Evolutionary conservation across 2,888 invertebrate genomes (phyloP).

Genomic region (Rhogogaster chlorosoma): DNA sequence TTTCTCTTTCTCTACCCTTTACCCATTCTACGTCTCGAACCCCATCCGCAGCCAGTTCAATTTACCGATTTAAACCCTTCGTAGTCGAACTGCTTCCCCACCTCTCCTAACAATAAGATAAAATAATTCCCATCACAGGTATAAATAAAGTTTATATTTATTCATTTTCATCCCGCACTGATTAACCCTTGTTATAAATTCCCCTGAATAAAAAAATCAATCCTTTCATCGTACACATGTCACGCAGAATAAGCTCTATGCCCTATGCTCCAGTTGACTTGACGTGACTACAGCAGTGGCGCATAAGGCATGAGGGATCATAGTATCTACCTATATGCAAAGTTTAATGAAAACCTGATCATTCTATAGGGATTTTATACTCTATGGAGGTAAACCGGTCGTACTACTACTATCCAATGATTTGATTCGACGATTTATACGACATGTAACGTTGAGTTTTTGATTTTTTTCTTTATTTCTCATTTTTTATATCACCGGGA

Average conservation of each 20-base stretch:
- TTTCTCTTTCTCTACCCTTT: background rate
- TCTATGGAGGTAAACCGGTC: background rate
- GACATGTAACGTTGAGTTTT: background rate
- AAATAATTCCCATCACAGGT: background rate
- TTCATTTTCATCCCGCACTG: background rate
- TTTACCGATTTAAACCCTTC: constrained; percentile 35
- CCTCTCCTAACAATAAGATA: background rate
- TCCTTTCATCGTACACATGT: background rate
- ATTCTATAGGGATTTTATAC: background rate
- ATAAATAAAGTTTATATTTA: background rate
- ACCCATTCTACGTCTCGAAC: background rate
- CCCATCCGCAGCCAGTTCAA: constrained; percentile 10
- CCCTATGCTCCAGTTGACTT: background rate
- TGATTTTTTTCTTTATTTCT: background rate
- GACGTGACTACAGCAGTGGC: background rate
- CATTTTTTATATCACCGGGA: background rate
- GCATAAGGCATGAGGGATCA: background rate
- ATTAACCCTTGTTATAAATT: background rate
- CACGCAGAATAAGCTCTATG: background rate
- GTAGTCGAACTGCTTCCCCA: background rate
- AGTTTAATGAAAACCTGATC: constrained; percentile 2
- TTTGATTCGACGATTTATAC: background rate
- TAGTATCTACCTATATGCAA: background rate
- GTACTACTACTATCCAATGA: background rate
- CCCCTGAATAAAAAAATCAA: background rate